A percentile compares a stretch with the other conserved stretches of the same genome.
Evolutionary conservation across 1,140 invertebrate species (phyloP).

Genomic region (Drosophila pseudoananassae): DNA sequence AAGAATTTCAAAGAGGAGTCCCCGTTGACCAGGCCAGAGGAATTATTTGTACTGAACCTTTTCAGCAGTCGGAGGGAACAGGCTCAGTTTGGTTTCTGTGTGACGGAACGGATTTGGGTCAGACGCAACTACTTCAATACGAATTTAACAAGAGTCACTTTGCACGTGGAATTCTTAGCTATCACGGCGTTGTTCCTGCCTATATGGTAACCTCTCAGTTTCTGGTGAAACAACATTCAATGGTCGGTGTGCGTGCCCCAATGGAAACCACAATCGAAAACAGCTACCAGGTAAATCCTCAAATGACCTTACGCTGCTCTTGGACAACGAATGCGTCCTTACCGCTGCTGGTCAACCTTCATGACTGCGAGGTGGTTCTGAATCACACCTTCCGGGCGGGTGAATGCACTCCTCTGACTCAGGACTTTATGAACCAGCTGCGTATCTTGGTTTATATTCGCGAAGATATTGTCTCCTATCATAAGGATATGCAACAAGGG

Average conservation of each 20-base stretch:
- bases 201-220: conserved; percentile 57
- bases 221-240: conserved; percentile 41
- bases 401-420: conserved; percentile 55
- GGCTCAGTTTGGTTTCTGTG: conserved; percentile 79
- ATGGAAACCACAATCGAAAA: conserved; percentile 72
- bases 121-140: conserved; percentile 66
- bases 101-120: conserved; percentile 55
- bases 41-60: conserved; percentile 57
- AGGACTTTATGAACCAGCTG: conserved; percentile 76
- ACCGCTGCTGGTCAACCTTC: conserved; percentile 62
- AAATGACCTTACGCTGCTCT: conserved; percentile 62
- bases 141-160: conserved; percentile 58
- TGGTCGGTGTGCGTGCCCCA: conserved; percentile 2
- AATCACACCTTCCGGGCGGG: conserved; percentile 65
- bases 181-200: conserved; percentile 54
- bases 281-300: conserved; percentile 63
- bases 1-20: conserved; percentile 70
- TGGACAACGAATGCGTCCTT: conserved; percentile 44
- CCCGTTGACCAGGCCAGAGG: conserved; percentile 49
- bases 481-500: conserved; percentile 39
- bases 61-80: conserved; percentile 51
- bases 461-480: conserved; percentile 71
- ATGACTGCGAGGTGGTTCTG: conserved; percentile 61
- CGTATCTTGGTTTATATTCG: conserved; percentile 69
- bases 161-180: conserved; percentile 65